These are phyloP conservation scores for Morelia viridis DNA, from an alignment of 2,797 vertebrate genomes.

Conservation along the genomic window DNA sequence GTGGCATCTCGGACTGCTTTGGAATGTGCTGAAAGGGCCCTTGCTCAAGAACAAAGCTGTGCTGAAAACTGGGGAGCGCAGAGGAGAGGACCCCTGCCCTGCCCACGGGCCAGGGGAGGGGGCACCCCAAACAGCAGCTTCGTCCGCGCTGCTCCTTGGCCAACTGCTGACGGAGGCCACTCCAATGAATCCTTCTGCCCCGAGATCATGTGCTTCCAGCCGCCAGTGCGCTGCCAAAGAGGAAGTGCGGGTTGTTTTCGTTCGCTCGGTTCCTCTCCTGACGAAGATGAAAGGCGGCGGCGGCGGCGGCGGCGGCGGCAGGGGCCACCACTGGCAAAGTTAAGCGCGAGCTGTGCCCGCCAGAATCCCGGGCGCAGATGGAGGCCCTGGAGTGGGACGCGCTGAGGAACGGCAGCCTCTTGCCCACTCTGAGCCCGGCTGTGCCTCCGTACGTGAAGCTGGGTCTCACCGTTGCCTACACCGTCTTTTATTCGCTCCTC, in stretches of 20 bases:
- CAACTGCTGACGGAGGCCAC: conserved; percentile 76
- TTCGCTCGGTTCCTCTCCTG: conserved; percentile 64
- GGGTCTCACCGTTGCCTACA: conserved; percentile 91
- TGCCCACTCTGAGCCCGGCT: conserved; percentile 87
- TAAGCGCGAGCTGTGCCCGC: conserved; percentile 59
- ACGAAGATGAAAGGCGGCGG: conserved; percentile 68
- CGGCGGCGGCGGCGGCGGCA: conserved; percentile 55
- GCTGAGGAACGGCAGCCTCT: conserved; percentile 70
- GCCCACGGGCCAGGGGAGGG: background rate
- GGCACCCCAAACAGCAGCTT: conserved; percentile 49
- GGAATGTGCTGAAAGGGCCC: background rate
- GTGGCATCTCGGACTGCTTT: background rate
- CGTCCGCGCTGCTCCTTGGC: conserved; percentile 70
- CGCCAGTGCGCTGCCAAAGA: conserved; percentile 74
- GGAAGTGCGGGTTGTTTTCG: conserved; percentile 82
- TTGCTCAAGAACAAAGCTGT: background rate
- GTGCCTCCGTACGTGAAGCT: conserved; percentile 90
- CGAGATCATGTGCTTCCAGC: conserved; percentile 82
- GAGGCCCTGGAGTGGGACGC: conserved; percentile 71
- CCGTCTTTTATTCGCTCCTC: conserved; percentile 89
- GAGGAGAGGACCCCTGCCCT: background rate
- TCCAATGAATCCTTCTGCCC: conserved; percentile 74
- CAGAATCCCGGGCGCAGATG: conserved; percentile 67
- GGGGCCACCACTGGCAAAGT: conserved; percentile 49
- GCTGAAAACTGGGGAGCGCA: background rate